phyloP scores from a whole-genome alignment of 2,888 invertebrate genomes.

The Priocnemis perturbator region DNA sequence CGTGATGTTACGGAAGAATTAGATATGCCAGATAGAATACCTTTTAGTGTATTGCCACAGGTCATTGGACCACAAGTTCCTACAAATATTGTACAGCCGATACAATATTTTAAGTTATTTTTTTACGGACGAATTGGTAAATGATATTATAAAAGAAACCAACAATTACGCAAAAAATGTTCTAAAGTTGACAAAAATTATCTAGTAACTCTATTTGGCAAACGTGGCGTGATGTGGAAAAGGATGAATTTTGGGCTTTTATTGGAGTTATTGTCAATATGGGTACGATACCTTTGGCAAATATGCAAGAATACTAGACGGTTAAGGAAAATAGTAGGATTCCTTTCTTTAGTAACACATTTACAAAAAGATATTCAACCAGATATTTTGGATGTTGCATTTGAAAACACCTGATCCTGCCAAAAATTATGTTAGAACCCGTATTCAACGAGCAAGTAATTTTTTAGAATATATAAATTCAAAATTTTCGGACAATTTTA shows the following conservation, averaged over 20 bases:
- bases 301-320: slow-evolving; percentile 45
- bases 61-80: slow-evolving; percentile 33
- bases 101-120: slow-evolving; percentile 33
- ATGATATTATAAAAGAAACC: slow-evolving; percentile 24
- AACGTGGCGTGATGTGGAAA: slow-evolving; percentile 30
- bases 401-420: slow-evolving; percentile 24
- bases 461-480: slow-evolving; percentile 35
- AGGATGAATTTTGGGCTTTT: slow-evolving; percentile 47
- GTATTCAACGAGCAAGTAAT: slow-evolving; percentile 26
- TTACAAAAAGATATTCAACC: slow-evolving; percentile 36
- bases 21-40: slow-evolving; percentile 25
- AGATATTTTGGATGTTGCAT: slow-evolving; percentile 43
- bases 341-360: slow-evolving; percentile 33
- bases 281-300: slow-evolving; percentile 36
- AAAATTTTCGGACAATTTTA: slow-evolving; percentile 31
- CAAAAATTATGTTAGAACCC: slow-evolving; percentile 25
- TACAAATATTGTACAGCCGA: slow-evolving; percentile 30
- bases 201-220: slow-evolving; percentile 25
- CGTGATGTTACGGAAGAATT: too few species aligned
- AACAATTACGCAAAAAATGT: slow-evolving; percentile 25
- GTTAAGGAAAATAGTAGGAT: slow-evolving; percentile 26
- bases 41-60: slow-evolving; percentile 33
- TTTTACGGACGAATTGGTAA: slow-evolving; percentile 28
- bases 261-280: slow-evolving; percentile 49
- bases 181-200: slow-evolving; percentile 17